A percentile compares a stretch with the other conserved stretches of the same genome.
These are phyloP conservation scores for Coreoperca whiteheadi DNA, from an alignment of 2,113 vertebrate species.

Conservation along the genomic window DNA sequence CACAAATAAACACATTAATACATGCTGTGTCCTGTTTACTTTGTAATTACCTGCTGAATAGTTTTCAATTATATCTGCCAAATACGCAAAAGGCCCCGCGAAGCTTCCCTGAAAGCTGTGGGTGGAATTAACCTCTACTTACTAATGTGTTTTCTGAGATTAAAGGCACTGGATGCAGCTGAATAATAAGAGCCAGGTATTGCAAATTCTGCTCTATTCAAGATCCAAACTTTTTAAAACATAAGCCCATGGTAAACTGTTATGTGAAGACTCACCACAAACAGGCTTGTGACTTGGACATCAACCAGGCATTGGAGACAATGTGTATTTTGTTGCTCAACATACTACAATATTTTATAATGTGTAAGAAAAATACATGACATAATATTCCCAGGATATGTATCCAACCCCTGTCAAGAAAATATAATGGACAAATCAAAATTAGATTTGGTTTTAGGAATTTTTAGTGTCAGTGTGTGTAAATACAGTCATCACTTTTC, in stretches of 20 bases:
- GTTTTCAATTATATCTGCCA: conserved; percentile 47
- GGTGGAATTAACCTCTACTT: conserved; percentile 30
- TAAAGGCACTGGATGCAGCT: conserved; percentile 25
- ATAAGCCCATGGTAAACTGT: not conserved
- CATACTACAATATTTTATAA: not conserved
- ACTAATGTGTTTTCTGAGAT: conserved; percentile 47
- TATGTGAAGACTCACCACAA: not conserved
- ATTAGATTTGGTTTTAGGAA: not conserved
- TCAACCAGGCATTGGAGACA: not conserved
- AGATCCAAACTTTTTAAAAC: conserved; percentile 13
- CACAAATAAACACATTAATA: conserved; percentile 34
- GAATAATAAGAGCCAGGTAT: conserved; percentile 5
- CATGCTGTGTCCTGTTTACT: conserved; percentile 48
- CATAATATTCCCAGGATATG: not conserved
- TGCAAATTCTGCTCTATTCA: not conserved
- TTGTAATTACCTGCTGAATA: conserved; percentile 49
- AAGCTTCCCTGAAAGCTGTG: conserved; percentile 45
- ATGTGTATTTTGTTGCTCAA: not conserved
- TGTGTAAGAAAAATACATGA: not conserved
- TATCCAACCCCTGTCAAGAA: not conserved
- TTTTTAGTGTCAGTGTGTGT: not conserved
- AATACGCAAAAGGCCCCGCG: conserved; percentile 1
- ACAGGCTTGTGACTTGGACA: not conserved
- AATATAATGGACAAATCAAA: not conserved
- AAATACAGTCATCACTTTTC: not conserved